phyloP scores from a whole-genome alignment of 2,888 invertebrate species.

The Drosophila neonasuta region DNA sequence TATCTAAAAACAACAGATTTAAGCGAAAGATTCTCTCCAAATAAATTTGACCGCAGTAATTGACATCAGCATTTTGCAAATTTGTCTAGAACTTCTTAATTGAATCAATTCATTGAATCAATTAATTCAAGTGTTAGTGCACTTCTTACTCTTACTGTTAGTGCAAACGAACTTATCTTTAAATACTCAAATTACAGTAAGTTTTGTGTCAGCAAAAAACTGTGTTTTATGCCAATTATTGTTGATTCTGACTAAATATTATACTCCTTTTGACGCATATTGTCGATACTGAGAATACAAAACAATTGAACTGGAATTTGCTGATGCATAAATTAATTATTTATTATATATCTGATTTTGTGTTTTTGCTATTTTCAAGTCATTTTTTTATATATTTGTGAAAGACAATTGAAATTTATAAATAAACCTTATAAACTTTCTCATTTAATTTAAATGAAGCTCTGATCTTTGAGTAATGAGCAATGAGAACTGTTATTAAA shows the following conservation, averaged over 20 bases:
- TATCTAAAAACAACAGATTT: not conserved
- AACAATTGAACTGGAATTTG: not conserved
- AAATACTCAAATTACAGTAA: not conserved
- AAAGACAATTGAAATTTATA: too few species aligned
- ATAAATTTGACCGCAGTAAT: not conserved
- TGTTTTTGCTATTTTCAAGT: not conserved
- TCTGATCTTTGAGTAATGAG: not conserved
- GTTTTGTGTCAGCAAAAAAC: not conserved
- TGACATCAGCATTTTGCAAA: constrained; percentile 11
- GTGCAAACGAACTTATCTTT: constrained; percentile 5
- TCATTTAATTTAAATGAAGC: not conserved
- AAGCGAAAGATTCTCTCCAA: not conserved
- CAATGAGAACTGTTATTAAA: not conserved
- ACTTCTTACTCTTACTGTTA: not conserved
- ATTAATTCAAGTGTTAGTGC: constrained; percentile 7
- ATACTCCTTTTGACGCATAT: not conserved
- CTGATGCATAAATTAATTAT: not conserved
- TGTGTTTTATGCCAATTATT: not conserved
- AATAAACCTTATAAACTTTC: too few species aligned
- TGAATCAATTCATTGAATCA: constrained; percentile 20
- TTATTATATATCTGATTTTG: not conserved
- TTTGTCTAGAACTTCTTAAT: constrained; percentile 9
- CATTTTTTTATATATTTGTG: too few species aligned
- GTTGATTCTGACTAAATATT: not conserved
- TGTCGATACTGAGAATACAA: not conserved